Base-by-base conservation (phyloP, 2,797 vertebrate genomes). In the Cottoperca gobio region DNA sequence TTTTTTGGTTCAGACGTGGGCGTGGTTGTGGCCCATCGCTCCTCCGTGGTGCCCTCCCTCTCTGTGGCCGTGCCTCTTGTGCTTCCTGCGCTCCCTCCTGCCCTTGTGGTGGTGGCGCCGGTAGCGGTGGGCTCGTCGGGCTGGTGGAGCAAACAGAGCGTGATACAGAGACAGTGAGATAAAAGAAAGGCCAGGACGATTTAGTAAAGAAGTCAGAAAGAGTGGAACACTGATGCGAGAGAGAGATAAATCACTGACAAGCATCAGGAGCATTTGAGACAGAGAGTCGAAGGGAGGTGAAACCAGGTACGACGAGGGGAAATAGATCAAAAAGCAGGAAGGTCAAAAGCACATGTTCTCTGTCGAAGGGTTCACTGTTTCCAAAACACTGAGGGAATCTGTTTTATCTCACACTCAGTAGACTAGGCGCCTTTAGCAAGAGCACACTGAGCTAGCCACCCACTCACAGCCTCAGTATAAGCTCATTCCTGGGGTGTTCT, bases 41-140 rank as follows among this genome's bases (percentile, higher is more conserved):
- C 88, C 88, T 54, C 88, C 92, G 65, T 91, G 93, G 87, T 85
- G 91, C 8, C 92, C 90, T 14, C 92, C 89, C 73, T 91, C 92
- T 79, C 94, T 90, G 78, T 93, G 93, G 75, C 92, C 90, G 28
- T 95, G 95, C 86, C 90, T 93, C 93, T 91, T 95, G 93, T 96
- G 97, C 96, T 97, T 99, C 85, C 97, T 94, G 91, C 95, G 95
- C 89, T 99, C 97, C 84, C 96, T 96, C 86, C 88, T 95, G n/a
- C 95, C 92, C 93, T 96, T 96, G 94, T 95, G 97, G 87, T 95
- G 97, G 82, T 94, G 97, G 73, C 97, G 95, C 43, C 97, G 94
- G 79, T 94, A 95, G 53, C 97, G 96, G 83, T 97, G 97, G 35
- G 96, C 95, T 83, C 96, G 93, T 79, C 96, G 94, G 82, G 97